These are phyloP conservation scores for Dinocampus coccinellae DNA, from an alignment of 2,888 invertebrate species.

Conservation along the genomic window DNA sequence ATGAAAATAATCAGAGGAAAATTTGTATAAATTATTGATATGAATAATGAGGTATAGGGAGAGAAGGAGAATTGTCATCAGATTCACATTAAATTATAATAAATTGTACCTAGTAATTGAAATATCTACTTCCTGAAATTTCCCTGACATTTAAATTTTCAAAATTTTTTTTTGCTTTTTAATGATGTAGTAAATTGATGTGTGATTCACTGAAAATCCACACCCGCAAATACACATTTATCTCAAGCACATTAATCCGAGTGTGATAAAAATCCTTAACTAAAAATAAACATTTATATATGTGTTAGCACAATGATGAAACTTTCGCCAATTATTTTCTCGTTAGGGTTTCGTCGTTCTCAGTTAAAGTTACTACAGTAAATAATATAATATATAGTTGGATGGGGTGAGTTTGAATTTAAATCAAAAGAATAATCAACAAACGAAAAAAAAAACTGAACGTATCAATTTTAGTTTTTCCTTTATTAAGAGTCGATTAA, in stretches of 20 bases:
- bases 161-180: too few species aligned
- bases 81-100: too few species aligned
- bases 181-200: conserved; percentile 8
- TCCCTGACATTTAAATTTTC: too few species aligned
- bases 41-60: too few species aligned
- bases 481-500: conserved; percentile 12
- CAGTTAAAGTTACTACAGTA: conserved; percentile 17
- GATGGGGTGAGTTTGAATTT: not conserved
- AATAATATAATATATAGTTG: conserved; percentile 36
- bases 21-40: too few species aligned
- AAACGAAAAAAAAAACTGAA: not conserved
- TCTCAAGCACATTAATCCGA: conserved; percentile 30
- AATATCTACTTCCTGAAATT: too few species aligned
- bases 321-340: conserved; percentile 49
- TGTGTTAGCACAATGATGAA: not conserved
- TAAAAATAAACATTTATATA: not conserved
- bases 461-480: conserved; percentile 19
- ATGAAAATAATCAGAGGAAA: too few species aligned
- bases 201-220: conserved; percentile 14
- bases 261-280: conserved; percentile 26
- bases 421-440: too few species aligned
- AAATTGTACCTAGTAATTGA: too few species aligned
- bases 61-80: too few species aligned
- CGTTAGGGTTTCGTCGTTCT: conserved; percentile 32
- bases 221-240: conserved; percentile 41